Conservation (phyloP, 1,140 invertebrate genomes). For the Diorhabda sublineata region DNA sequence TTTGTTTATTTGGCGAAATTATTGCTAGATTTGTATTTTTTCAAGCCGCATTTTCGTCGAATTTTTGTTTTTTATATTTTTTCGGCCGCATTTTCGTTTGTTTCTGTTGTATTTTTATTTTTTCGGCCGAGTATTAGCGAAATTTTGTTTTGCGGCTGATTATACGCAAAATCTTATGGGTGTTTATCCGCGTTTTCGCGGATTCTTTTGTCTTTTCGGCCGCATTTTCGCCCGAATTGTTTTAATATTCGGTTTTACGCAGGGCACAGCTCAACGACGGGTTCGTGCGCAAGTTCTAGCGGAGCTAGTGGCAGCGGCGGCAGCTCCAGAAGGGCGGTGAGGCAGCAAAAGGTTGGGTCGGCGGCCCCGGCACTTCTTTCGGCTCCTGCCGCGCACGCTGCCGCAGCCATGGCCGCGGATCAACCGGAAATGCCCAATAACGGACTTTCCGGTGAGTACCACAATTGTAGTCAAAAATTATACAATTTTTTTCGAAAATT, state of each 20-base stretch:
- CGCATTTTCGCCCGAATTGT: neutral
- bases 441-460: constrained; percentile 37
- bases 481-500: neutral
- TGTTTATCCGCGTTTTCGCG: too few relatives aligned
- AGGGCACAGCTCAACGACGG: constrained; percentile 57
- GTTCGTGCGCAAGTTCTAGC: constrained; percentile 68
- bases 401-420: constrained; percentile 39
- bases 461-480: too few relatives aligned
- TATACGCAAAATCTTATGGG: too few relatives aligned
- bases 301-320: constrained; percentile 39
- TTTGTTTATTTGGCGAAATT: too few relatives aligned
- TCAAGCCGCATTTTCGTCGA: too few relatives aligned
- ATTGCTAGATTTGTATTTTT: too few relatives aligned
- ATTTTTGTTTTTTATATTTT: too few relatives aligned
- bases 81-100: too few relatives aligned
- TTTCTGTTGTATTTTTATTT: too few relatives aligned
- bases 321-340: constrained; percentile 39
- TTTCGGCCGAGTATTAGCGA: too few relatives aligned
- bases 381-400: constrained; percentile 31
- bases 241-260: constrained; percentile 16
- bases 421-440: constrained; percentile 44
- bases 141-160: too few relatives aligned
- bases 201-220: too few relatives aligned
- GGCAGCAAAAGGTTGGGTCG: constrained; percentile 35
- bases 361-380: constrained; percentile 37